Evolutionary conservation across 2,888 invertebrate species (phyloP), one percentile per base, ranked within the genome.

Genomic region (Cataglyphis cursor): DNA sequence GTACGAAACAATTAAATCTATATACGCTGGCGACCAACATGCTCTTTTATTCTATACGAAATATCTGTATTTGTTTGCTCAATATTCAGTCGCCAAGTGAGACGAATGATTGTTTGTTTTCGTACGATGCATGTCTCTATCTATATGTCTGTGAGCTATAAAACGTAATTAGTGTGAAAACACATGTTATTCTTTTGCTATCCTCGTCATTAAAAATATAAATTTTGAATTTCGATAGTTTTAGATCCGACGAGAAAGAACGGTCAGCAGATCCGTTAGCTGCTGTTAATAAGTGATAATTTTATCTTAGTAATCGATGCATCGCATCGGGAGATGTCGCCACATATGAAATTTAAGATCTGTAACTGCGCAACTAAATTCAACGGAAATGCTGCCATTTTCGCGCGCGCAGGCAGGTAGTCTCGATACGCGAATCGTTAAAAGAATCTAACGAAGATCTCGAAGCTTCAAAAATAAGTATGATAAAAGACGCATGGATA

Each of bases 71-170:
- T 59, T 80, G 78, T 80, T 80, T 80, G 59, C 18, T 80, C 78
- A 61, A 80, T 80, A 80, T 70, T 70, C 35, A 57, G 57, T 78
- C 44, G 41, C 31, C 70, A 78, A 59, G 70, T 41, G 38, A 41
- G 15, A 24, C 12, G 24, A 64, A 51, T n/a, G n/a, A 8, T n/a
- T 51, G 51, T 51, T 51, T 51, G 48, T 51, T n/a, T 51, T n/a
- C n/a, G 18, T 8, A n/a, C 15, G 5, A 48, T 4, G 44, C 18
- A 18, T 18, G 1, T 18, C 18, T 3, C 15, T 44, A 44, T 18
- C 1, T 10, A 48, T 48, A 18, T 48, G 6, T 48, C 18, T 18
- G 18, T 48, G 48, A 6, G 18, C 1, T 48, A 18, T 48, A 48
- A 48, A 18, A 51, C n/a, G 3, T 51, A 51, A 51, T 51, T 21